phyloP scores from a whole-genome alignment of 2,888 invertebrate species.

The Drosophila acutilabella region DNA sequence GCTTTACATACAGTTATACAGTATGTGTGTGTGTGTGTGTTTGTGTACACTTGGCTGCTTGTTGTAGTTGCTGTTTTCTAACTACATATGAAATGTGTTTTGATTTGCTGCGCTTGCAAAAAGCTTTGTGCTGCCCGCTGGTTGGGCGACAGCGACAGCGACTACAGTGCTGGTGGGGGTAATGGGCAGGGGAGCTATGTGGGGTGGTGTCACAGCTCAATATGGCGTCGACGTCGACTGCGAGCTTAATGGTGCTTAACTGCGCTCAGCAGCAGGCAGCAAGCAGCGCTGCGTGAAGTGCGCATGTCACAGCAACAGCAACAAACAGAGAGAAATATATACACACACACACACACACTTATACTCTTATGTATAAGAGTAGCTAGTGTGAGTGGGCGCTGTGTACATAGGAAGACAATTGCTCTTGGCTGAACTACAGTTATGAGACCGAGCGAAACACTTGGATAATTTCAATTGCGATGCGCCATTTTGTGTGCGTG shows the following conservation, averaged over 20 bases:
- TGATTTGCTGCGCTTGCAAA: slow-evolving; percentile 80
- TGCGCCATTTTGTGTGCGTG: slow-evolving; percentile 50
- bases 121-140: slow-evolving; percentile 73
- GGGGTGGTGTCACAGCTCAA: slow-evolving; percentile 49
- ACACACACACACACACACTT: slow-evolving; percentile 1
- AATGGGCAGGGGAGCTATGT: neutral
- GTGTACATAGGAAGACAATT: slow-evolving; percentile 75
- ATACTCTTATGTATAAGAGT: slow-evolving; percentile 7
- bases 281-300: slow-evolving; percentile 68
- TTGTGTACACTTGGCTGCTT: slow-evolving; percentile 29
- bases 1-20: slow-evolving; percentile 8
- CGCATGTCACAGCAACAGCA: slow-evolving; percentile 61
- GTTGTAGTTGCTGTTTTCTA: slow-evolving; percentile 40
- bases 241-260: slow-evolving; percentile 75
- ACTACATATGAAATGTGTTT: slow-evolving; percentile 74
- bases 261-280: slow-evolving; percentile 42
- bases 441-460: slow-evolving; percentile 37
- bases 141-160: slow-evolving; percentile 58
- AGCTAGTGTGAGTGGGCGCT: slow-evolving; percentile 20
- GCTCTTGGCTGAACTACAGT: slow-evolving; percentile 45
- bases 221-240: slow-evolving; percentile 65
- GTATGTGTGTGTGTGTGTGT: neutral
- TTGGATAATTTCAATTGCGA: slow-evolving; percentile 40
- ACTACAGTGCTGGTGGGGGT: neutral
- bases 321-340: slow-evolving; percentile 37